These are phyloP conservation scores for Rhagonycha lutea DNA, from an alignment of 2,888 invertebrate genomes.

Conservation along the genomic window DNA sequence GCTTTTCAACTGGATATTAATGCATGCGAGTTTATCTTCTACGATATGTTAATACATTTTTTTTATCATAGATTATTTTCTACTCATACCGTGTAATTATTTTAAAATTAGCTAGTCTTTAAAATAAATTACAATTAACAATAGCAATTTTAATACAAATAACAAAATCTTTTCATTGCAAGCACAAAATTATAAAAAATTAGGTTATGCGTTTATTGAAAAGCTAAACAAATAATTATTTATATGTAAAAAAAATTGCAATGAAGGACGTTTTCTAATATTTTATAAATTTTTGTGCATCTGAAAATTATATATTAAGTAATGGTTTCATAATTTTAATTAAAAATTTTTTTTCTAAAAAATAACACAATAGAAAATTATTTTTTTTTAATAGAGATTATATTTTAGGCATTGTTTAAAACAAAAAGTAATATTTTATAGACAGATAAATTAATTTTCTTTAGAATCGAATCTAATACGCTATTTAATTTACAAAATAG, in stretches of 20 bases:
- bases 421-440: neutral
- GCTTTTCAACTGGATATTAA: neutral
- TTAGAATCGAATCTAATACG: neutral
- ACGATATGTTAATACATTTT: neutral
- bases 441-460: neutral
- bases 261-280: neutral
- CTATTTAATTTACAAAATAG: too few relatives aligned
- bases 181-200: neutral
- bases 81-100: neutral
- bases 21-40: neutral
- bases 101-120: neutral
- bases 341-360: neutral
- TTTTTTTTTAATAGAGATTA: neutral
- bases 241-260: neutral
- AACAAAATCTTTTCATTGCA: neutral
- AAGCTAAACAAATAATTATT: neutral
- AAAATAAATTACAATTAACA: neutral
- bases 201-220: neutral
- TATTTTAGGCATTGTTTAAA: neutral
- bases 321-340: neutral
- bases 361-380: neutral
- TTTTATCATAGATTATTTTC: neutral
- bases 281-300: neutral
- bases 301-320: neutral
- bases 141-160: neutral